These are phyloP conservation scores for Eptesicus fuscus DNA, from an alignment of 2,113 vertebrate species.

Conservation along the genomic window DNA sequence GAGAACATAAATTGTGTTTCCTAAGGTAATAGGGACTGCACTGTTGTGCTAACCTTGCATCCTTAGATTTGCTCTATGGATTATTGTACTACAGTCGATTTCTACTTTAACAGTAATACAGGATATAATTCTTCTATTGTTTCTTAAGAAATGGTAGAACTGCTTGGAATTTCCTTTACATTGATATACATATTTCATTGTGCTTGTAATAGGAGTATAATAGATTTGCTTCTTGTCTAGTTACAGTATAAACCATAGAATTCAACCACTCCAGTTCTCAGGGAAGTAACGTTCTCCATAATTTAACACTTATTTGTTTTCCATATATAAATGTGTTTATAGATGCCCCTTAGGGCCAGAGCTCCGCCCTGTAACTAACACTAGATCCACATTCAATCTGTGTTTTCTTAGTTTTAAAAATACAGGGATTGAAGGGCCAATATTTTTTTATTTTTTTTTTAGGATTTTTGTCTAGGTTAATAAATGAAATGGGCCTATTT, in stretches of 20 bases:
- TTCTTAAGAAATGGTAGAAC: neutral
- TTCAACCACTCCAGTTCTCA: neutral
- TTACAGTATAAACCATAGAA: neutral
- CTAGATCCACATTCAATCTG: neutral
- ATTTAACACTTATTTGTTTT: neutral
- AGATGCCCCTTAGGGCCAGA: neutral
- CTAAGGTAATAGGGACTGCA: neutral
- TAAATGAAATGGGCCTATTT: neutral
- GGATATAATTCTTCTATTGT: neutral
- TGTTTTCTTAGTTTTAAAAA: slow-evolving; percentile 5
- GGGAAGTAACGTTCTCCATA: neutral
- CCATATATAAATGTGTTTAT: neutral
- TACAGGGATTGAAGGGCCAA: neutral
- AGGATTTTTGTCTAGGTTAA: neutral
- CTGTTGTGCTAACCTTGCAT: neutral
- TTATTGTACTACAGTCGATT: neutral
- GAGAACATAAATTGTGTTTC: neutral
- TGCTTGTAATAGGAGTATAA: neutral
- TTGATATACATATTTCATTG: neutral
- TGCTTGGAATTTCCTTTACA: neutral
- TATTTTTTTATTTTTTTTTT: neutral
- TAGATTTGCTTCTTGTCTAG: neutral
- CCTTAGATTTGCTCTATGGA: neutral
- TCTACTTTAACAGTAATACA: neutral
- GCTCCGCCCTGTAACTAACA: too few species aligned